Percentiles rank a stretch among this genome's conserved stretches.
Evolutionary conservation across 2,113 vertebrate species (phyloP).

Genomic region (Zosterops pallidus): DNA sequence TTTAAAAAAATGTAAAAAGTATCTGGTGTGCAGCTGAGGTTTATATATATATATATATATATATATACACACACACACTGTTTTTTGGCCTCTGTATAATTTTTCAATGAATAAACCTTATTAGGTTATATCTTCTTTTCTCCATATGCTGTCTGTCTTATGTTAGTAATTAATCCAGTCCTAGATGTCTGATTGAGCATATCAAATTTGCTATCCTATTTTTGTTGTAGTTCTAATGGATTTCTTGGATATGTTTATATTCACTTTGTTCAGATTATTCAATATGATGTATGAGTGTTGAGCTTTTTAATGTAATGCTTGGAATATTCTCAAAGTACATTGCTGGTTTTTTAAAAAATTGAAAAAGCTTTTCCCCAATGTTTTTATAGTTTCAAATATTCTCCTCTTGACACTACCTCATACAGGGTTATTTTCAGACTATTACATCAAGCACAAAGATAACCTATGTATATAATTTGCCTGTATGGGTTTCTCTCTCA

Average conservation of each 20-base stretch:
- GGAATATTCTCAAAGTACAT: not conserved
- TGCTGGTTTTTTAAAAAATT: not conserved
- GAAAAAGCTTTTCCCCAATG: not conserved
- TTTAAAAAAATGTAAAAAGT: not conserved
- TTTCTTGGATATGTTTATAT: not conserved
- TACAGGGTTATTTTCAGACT: not conserved
- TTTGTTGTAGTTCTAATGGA: not conserved
- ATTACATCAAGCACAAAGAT: not conserved
- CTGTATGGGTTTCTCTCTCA: not conserved
- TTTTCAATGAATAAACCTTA: not conserved
- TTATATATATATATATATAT: not conserved
- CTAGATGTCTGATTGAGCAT: not conserved
- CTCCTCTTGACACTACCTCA: not conserved
- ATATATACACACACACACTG: not conserved
- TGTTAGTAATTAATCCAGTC: constrained; percentile 40
- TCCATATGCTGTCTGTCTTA: constrained; percentile 32
- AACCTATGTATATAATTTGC: not conserved
- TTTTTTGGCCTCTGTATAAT: not conserved
- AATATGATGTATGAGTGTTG: not conserved
- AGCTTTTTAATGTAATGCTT: constrained; percentile 13
- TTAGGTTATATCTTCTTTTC: constrained; percentile 20
- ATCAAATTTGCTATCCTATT: constrained; percentile 26
- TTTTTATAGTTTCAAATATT: constrained; percentile 21
- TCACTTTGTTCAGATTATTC: constrained; percentile 14
- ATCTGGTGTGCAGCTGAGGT: not conserved